Evolutionary conservation across 1,140 invertebrate species (phyloP), one percentile per base, ranked within the genome.

Genomic region (Drosophila carrolli): DNA sequence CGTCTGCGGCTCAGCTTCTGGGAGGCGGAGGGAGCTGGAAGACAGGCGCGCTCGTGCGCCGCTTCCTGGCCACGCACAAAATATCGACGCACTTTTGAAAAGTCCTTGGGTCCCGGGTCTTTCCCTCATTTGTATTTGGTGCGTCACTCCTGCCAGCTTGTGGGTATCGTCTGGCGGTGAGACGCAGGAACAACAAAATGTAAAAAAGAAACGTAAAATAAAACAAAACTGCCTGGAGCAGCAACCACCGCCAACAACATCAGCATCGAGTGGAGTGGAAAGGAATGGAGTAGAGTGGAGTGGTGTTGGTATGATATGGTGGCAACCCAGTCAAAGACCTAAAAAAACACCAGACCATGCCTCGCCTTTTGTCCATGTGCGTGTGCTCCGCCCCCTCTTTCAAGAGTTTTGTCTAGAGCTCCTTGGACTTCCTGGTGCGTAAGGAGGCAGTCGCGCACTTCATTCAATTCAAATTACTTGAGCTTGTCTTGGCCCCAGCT

Each of bases 21-120:
- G 48, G 32, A 54, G 32, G 38, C 19, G 43, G 40, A 53, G 2
- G 23, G 4, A 23, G 37, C 2, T 32, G 19, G 37, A 13, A 40
- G 40, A 23, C 53, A 46, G 29, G 46, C n/a, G 32, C 54, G 54
- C 61, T 75, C 74, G 74, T 76, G 74, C 61, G 62, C 61, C 53
- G 84, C 80, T 88, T 88, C 81, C 83, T 88, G 80, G 80, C 84
- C 81, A 88, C 84, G 84, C 84, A 88, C 84, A 88, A 89, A 88
- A 88, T 84, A 84, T 89, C 84, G 77, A 88, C 84, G 84, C 84
- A 88, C 84, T 89, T 88, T 80, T 71, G 78, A 67, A 75, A 75
- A 84, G 84, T 90, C 73, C 76, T 81, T 76, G 61, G 66, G 44
- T 58, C 67, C 50, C 48, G 13, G 53, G 53, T 70, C 41, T 57